phyloP scores from a whole-genome alignment of 2,113 vertebrate species.

The Tympanuchus pallidicinctus region DNA sequence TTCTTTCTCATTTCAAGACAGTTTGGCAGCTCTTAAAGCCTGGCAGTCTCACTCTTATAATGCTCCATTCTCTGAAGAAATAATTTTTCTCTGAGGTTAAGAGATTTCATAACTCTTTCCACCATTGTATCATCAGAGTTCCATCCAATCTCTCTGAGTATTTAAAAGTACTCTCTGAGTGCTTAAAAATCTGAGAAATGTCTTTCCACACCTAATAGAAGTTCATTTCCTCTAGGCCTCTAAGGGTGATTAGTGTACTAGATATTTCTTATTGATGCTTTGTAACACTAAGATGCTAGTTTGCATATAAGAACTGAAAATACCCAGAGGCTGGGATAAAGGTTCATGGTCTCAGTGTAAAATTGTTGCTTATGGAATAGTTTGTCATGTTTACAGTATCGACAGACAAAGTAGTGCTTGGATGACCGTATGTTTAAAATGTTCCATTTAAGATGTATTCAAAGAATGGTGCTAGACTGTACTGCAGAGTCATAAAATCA shows the following conservation, averaged over 20 bases:
- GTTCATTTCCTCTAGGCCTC: not conserved
- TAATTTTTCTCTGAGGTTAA: not conserved
- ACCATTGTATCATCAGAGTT: not conserved
- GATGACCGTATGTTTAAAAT: not conserved
- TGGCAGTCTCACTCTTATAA: not conserved
- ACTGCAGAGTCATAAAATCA: not conserved
- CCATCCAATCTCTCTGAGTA: not conserved
- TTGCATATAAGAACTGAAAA: not conserved
- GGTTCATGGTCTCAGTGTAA: not conserved
- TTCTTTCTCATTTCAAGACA: not conserved
- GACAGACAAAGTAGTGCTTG: not conserved
- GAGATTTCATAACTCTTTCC: not conserved
- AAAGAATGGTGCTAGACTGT: not conserved
- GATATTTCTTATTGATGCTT: not conserved
- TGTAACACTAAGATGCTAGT: not conserved
- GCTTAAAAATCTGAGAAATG: not conserved
- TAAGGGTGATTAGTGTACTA: not conserved
- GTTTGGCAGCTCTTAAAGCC: not conserved
- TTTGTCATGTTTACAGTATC: not conserved
- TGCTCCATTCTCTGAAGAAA: not conserved
- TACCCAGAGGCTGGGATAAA: not conserved
- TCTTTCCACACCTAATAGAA: not conserved
- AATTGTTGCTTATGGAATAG: not conserved
- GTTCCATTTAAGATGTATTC: not conserved
- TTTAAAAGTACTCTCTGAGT: not conserved